Base-by-base conservation (phyloP, 1,140 invertebrate genomes). In the Neotoxoptera formosana region DNA sequence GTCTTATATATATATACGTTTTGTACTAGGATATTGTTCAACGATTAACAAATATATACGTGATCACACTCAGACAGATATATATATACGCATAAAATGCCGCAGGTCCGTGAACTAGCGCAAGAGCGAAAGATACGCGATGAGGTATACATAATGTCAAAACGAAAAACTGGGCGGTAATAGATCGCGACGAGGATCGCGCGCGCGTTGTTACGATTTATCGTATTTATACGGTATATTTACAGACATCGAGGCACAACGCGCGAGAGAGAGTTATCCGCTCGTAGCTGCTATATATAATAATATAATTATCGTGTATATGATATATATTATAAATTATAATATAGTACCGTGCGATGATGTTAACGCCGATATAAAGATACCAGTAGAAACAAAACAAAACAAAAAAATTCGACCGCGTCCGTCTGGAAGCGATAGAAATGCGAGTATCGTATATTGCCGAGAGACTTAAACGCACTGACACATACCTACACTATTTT, bases 221-320 rank as follows among this genome's bases (percentile, higher is more conserved):
- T 76, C 14, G 60, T 76, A 76, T 76, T 76, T 76, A 34, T 76
- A 76, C 30, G 60, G 60, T 76, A 34, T 76, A 76, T 76, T 41
- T 76, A 76, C 30, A 7, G 30, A n/a, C 60, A 76, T 76, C 60
- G n/a, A 14, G 17, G n/a, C n/a, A n/a, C 14, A 76, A 4, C 60
- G 51, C 30, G n/a, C n/a, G n/a, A 76, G 60, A 76, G 60, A 76
- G 60, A 76, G 60, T 76, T 76, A 76, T n/a, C 60, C 30, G 30
- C 14, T 17, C 30, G n/a, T 76, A 76, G 30, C n/a, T n/a, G 60
- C 30, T 76, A n/a, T 76, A 67, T 67, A 60, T 60, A 60, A 60
- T 60, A 60, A 60, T 76, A 76, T 76, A 76, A 76, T 76, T 76
- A 76, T n/a, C n/a, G 60, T 76, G n/a, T 76, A 76, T 76, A 76